Conservation (phyloP, 2,888 invertebrate genomes). For the Digitonthophagus gazella region DNA sequence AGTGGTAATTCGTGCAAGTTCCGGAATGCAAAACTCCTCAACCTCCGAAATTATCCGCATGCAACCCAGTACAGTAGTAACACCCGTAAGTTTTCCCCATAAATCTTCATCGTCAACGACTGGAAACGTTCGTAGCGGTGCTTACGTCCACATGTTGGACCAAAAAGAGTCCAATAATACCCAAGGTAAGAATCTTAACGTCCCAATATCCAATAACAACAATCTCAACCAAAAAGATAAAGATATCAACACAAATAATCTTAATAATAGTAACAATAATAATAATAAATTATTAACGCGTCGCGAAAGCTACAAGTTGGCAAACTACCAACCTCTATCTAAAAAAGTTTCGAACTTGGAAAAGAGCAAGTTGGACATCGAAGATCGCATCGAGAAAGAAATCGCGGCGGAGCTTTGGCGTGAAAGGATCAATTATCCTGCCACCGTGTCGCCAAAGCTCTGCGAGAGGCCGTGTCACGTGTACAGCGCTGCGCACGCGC, state of each 20-base stretch:
- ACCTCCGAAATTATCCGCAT: slow-evolving; percentile 60
- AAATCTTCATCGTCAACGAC: slow-evolving; percentile 39
- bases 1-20: slow-evolving; percentile 51
- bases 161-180: slow-evolving; percentile 70
- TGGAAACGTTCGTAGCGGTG: slow-evolving; percentile 51
- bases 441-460: slow-evolving; percentile 62
- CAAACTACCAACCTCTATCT: slow-evolving; percentile 68
- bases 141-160: slow-evolving; percentile 69
- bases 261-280: slow-evolving; percentile 32
- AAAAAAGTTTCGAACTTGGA: slow-evolving; percentile 60
- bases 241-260: slow-evolving; percentile 46
- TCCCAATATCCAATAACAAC: slow-evolving; percentile 24
- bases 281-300: slow-evolving; percentile 63
- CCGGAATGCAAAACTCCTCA: slow-evolving; percentile 39
- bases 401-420: slow-evolving; percentile 62
- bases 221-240: slow-evolving; percentile 25
- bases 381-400: slow-evolving; percentile 62
- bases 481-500: slow-evolving; percentile 45
- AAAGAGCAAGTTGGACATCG: slow-evolving; percentile 38
- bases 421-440: slow-evolving; percentile 69
- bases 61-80: slow-evolving; percentile 64
- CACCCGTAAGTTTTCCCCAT: slow-evolving; percentile 53
- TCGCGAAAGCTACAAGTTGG: slow-evolving; percentile 81
- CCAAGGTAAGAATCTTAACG: slow-evolving; percentile 23
- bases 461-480: slow-evolving; percentile 48